Base-by-base conservation (phyloP, 2,797 vertebrate species). In the Varecia variegata region DNA sequence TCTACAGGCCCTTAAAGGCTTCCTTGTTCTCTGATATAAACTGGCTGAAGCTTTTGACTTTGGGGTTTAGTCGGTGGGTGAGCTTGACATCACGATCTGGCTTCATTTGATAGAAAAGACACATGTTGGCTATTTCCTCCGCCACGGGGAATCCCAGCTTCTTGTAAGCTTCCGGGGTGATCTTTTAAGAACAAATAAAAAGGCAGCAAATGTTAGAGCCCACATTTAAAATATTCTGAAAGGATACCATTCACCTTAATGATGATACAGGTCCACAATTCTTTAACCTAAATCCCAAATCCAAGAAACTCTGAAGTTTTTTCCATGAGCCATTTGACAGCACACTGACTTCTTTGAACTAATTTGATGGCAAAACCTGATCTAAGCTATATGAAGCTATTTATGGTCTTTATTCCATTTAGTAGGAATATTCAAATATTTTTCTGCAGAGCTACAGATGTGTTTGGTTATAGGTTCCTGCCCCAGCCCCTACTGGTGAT, bases 41-140 rank as follows among this genome's bases (percentile, higher is more conserved):
- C 70, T 96, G 94, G 71, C 80, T 95, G 95, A 98, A 97, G 70
- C 71, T 98, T 73, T 35, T 92, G 73, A 96, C 76, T 77, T 93
- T 32, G 12, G 84, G 92, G 60, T 97, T 96, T 50, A 97, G 95
- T 83, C 0, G 18, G 45, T 93, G 87, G 18, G 94, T 96, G 35
- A 96, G 70, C 21, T 85, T 84, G 27, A 84, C 32, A 40, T 97
- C 91, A 27, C n/a, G 45, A 7, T 94, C 90, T 14, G 94, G 94
- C 23, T 84, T 96, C 79, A 56, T 97, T 10, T 84, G 81, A 76
- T 88, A 96, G 94, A 97, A 97, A 45, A 27, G 60, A 88, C 94
- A 97, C 96, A 97, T 94, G 32, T 90, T 38, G 25, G 94, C 82
- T 35, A 96, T 14, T 56, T 97, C 97, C 70, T 95, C 18, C 0